Evolutionary conservation across 2,888 invertebrate species (phyloP).

Genomic region (Embidobia sp.): DNA sequence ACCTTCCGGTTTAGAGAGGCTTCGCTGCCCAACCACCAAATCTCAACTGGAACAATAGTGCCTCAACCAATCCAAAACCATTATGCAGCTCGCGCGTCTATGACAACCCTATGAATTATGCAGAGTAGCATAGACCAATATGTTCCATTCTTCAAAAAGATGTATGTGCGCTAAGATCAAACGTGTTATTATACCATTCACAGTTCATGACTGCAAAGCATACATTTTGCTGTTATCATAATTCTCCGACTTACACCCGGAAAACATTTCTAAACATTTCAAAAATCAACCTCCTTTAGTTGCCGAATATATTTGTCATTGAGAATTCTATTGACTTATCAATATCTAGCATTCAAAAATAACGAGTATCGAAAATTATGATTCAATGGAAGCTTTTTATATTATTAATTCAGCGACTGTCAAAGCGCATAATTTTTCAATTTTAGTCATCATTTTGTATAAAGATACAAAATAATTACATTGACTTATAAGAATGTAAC

Average conservation of each 20-base stretch:
- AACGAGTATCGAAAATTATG: too few relatives aligned
- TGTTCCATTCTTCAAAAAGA: constrained; percentile 64
- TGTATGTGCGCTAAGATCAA: constrained; percentile 54
- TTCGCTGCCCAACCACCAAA: constrained; percentile 69
- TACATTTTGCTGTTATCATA: constrained; percentile 52
- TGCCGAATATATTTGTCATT: too few relatives aligned
- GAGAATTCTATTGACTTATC: too few relatives aligned
- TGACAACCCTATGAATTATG: constrained; percentile 80
- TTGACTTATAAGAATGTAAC: too few relatives aligned
- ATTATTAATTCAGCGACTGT: too few relatives aligned
- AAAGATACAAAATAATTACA: too few relatives aligned
- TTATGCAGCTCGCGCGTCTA: constrained; percentile 80
- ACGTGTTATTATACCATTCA: constrained; percentile 72
- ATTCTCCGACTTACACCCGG: neutral
- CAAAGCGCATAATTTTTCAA: too few relatives aligned
- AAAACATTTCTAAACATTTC: neutral
- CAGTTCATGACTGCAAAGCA: constrained; percentile 66
- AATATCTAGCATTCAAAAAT: too few relatives aligned
- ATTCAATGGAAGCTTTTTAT: too few relatives aligned
- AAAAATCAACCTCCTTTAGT: too few relatives aligned
- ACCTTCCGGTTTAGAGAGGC: constrained; percentile 71
- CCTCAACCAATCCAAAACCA: constrained; percentile 74
- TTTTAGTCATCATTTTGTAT: too few relatives aligned
- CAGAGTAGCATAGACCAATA: constrained; percentile 80
- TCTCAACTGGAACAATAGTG: constrained; percentile 74